These are phyloP conservation scores for Miniopterus natalensis DNA, from an alignment of 2,113 vertebrate species.

Conservation along the genomic window DNA sequence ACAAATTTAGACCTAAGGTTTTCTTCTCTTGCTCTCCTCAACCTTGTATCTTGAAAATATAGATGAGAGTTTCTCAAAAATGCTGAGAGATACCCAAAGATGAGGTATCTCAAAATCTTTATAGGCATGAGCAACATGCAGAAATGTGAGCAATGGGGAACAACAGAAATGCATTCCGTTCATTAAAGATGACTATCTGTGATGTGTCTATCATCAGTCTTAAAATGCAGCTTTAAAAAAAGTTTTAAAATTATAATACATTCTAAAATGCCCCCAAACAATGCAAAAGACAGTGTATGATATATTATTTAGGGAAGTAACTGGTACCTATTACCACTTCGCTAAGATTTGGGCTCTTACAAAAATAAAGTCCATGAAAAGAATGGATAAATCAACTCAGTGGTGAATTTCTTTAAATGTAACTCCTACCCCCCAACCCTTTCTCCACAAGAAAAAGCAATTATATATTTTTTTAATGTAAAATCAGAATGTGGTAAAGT, in stretches of 20 bases:
- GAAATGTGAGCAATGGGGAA: background rate
- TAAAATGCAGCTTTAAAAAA: background rate
- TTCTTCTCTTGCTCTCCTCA: background rate
- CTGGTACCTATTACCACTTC: background rate
- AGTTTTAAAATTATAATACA: background rate
- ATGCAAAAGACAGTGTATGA: background rate
- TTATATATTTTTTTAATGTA: background rate
- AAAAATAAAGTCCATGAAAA: constrained; percentile 35
- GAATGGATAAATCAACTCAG: background rate
- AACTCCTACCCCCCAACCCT: background rate
- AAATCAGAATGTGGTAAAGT: constrained; percentile 10
- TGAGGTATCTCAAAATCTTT: background rate
- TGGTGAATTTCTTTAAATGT: constrained; percentile 26
- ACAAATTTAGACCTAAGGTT: background rate
- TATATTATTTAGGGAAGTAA: background rate
- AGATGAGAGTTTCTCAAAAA: constrained; percentile 27
- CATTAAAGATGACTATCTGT: background rate
- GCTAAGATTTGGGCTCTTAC: constrained; percentile 31
- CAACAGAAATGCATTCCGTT: background rate
- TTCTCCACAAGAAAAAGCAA: background rate
- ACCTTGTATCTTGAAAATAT: constrained; percentile 23
- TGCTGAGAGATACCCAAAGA: background rate
- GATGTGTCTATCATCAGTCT: background rate
- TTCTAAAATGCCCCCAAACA: constrained; percentile 33
- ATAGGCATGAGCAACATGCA: background rate